Percentiles rank a stretch among this genome's conserved stretches.
These are phyloP conservation scores for Drosophila ironensis DNA, from an alignment of 1,140 invertebrate genomes.

Conservation along the genomic window DNA sequence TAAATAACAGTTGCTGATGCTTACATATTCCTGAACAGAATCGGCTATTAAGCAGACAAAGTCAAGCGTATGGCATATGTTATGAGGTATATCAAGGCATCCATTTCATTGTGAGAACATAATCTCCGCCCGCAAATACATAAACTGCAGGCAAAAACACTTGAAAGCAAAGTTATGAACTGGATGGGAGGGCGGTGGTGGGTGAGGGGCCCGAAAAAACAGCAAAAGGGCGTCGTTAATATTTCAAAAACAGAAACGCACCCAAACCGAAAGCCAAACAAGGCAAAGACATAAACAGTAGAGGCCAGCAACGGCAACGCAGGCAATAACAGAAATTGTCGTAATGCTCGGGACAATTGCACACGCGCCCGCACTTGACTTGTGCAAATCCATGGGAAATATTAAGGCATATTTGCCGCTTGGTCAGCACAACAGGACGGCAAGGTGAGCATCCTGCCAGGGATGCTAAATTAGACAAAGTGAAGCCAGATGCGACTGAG, in stretches of 20 bases:
- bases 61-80: too few species aligned
- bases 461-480: constrained; percentile 48
- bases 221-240: constrained; percentile 78
- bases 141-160: constrained; percentile 74
- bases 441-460: constrained; percentile 2
- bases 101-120: constrained; percentile 22
- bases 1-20: too few species aligned
- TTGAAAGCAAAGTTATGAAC: constrained; percentile 67
- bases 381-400: constrained; percentile 38
- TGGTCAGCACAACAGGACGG: constrained; percentile 53
- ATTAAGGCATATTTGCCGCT: constrained; percentile 72
- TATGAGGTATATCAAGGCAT: neutral
- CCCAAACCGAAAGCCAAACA: constrained; percentile 34
- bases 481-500: constrained; percentile 49
- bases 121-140: constrained; percentile 38
- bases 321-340: constrained; percentile 24
- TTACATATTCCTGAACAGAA: too few species aligned
- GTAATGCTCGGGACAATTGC: constrained; percentile 53
- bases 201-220: constrained; percentile 38
- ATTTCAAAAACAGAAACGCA: constrained; percentile 76
- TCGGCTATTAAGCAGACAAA: too few species aligned
- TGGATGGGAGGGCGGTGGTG: constrained; percentile 5
- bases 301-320: constrained; percentile 18
- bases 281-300: constrained; percentile 15
- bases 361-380: constrained; percentile 54